These are phyloP conservation scores for Stigmatopora argus DNA, from an alignment of 2,113 vertebrate genomes.

Conservation along the genomic window DNA sequence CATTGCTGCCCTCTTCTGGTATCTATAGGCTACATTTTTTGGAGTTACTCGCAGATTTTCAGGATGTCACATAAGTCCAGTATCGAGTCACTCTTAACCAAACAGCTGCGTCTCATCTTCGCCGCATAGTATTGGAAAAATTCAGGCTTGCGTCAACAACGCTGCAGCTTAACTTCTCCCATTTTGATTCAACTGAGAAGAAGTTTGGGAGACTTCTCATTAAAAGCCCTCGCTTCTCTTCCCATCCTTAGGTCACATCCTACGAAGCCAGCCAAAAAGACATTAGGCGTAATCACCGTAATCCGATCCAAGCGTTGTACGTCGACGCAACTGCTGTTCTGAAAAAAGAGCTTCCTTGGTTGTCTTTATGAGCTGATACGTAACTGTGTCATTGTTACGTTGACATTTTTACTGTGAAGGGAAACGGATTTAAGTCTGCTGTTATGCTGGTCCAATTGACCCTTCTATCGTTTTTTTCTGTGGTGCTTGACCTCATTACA, in stretches of 20 bases:
- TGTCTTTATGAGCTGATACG: constrained; percentile 33
- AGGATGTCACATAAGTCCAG: constrained; percentile 49
- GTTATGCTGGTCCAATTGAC: constrained; percentile 22
- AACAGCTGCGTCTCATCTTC: constrained; percentile 56
- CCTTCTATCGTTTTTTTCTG: constrained; percentile 16
- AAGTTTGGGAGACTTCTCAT: constrained; percentile 32
- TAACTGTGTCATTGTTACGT: constrained; percentile 25
- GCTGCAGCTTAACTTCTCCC: constrained; percentile 12
- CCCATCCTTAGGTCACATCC: constrained; percentile 30
- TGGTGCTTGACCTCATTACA: background rate
- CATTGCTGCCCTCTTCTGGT: background rate
- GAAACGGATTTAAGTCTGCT: constrained; percentile 9
- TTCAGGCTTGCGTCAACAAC: constrained; percentile 22
- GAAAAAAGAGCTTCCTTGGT: constrained; percentile 20
- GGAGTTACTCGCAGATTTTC: background rate
- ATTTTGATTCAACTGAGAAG: constrained; percentile 4
- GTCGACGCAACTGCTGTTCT: constrained; percentile 14
- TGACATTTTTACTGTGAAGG: constrained; percentile 29
- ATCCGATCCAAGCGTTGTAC: constrained; percentile 39
- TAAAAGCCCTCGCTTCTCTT: constrained; percentile 23
- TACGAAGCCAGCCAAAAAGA: constrained; percentile 38
- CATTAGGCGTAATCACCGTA: constrained; percentile 25
- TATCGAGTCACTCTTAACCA: constrained; percentile 30
- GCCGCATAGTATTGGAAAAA: constrained; percentile 29
- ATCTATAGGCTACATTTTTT: background rate